phyloP scores from a whole-genome alignment of 2,888 invertebrate species.

The Machimus rusticus region DNA sequence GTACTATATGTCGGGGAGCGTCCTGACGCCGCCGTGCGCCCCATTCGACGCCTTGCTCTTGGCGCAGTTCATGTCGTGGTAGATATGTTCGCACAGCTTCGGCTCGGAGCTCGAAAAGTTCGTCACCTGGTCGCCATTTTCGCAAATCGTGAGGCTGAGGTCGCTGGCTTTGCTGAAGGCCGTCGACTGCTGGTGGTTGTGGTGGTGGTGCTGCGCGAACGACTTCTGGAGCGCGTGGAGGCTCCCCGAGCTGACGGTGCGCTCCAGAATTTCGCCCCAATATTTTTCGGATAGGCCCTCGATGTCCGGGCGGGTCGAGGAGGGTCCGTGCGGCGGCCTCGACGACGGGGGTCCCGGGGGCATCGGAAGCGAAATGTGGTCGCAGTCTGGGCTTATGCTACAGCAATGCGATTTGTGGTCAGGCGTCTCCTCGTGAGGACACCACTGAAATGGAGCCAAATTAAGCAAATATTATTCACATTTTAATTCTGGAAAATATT shows the following conservation, averaged over 20 bases:
- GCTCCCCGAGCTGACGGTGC: conserved; percentile 78
- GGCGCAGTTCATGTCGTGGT: conserved; percentile 62
- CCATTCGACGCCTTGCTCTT: conserved; percentile 56
- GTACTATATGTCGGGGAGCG: conserved; percentile 62
- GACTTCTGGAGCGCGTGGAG: conserved; percentile 72
- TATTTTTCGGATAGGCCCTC: conserved; percentile 76
- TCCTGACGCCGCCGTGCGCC: conserved; percentile 51
- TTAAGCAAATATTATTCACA: too few relatives aligned
- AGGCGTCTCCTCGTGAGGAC: conserved; percentile 58
- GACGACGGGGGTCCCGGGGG: conserved; percentile 61
- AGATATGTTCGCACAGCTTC: conserved; percentile 60
- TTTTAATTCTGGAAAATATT: neutral
- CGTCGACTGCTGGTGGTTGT: conserved; percentile 51
- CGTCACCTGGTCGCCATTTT: conserved; percentile 38
- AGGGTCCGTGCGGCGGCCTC: conserved; percentile 54
- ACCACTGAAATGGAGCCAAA: conserved; percentile 54
- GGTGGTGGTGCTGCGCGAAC: conserved; percentile 55
- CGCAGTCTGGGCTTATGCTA: conserved; percentile 60
- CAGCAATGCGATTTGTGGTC: conserved; percentile 62
- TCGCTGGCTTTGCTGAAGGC: conserved; percentile 61
- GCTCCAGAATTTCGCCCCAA: conserved; percentile 80
- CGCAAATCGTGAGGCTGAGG: conserved; percentile 54
- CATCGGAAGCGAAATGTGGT: conserved; percentile 60
- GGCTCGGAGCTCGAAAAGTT: conserved; percentile 59
- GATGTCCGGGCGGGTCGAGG: conserved; percentile 65